phyloP scores from a whole-genome alignment of 1,140 invertebrate genomes.

The Drosophila saltans region DNA sequence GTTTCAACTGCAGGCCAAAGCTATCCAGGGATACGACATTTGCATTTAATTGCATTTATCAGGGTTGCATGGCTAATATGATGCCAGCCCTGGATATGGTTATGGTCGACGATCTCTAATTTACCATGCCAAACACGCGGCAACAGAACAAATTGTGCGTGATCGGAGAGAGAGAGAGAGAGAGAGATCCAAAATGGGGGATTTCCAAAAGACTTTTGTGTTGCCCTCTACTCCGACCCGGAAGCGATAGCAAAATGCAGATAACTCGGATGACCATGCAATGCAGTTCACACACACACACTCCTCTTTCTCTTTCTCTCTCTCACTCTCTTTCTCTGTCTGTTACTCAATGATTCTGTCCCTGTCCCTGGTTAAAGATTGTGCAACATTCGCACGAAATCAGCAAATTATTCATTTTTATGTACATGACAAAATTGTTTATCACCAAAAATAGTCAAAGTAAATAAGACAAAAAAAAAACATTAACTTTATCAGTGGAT shows the following conservation, averaged over 20 bases:
- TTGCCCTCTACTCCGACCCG: not conserved
- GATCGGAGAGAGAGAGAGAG: not conserved
- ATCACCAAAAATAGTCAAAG: slow-evolving; percentile 1
- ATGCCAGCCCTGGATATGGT: not conserved
- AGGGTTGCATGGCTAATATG: slow-evolving; percentile 46
- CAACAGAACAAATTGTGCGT: slow-evolving; percentile 20
- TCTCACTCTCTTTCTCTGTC: not conserved
- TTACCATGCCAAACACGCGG: slow-evolving; percentile 24
- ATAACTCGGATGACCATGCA: slow-evolving; percentile 22
- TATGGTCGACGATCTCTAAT: not conserved
- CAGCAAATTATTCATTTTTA: slow-evolving; percentile 31
- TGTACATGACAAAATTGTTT: slow-evolving; percentile 26
- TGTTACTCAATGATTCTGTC: not conserved
- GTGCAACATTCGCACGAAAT: slow-evolving; percentile 41
- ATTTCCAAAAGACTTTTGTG: not conserved
- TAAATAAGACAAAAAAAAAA: not conserved
- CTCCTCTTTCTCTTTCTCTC: not conserved
- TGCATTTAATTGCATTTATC: slow-evolving; percentile 69
- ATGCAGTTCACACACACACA: not conserved
- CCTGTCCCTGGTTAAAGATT: slow-evolving; percentile 41
- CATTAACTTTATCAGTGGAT: not conserved
- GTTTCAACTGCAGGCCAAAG: not conserved
- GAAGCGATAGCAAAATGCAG: slow-evolving; percentile 26
- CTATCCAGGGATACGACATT: slow-evolving; percentile 41
- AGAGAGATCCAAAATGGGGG: not conserved